Conservation (phyloP, 2,888 invertebrate genomes). For the Chouioia cunea region DNA sequence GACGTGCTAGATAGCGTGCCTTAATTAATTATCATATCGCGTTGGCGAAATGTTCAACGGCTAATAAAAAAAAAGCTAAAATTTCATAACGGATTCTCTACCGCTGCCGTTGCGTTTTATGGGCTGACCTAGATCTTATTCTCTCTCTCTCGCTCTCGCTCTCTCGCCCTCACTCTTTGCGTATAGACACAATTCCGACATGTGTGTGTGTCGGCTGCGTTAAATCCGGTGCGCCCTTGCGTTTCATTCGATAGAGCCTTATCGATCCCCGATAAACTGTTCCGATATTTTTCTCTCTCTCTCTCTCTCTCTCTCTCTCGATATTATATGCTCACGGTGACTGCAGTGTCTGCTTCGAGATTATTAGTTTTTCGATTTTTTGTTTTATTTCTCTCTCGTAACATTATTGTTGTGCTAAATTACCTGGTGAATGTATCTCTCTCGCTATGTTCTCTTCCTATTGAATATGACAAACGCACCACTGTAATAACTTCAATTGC, state of each 20-base stretch:
- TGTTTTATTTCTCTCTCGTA: background rate
- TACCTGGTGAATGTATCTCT: too few species aligned
- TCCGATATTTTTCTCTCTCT: conserved; percentile 2
- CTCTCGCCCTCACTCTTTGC: too few species aligned
- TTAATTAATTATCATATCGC: conserved; percentile 21
- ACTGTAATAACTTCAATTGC: too few species aligned
- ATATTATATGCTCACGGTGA: too few species aligned
- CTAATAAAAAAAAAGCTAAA: conserved; percentile 2
- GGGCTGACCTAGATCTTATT: conserved; percentile 34
- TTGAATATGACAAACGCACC: too few species aligned
- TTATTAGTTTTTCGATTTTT: background rate
- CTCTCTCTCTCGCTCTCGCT: background rate
- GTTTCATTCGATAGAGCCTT: conserved; percentile 24
- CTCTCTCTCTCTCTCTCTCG: too few species aligned
- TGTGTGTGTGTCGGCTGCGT: conserved; percentile 3
- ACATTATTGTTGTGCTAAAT: too few species aligned
- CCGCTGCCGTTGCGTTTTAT: conserved; percentile 24
- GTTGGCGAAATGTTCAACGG: background rate
- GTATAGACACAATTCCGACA: too few species aligned
- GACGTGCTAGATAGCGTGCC: conserved; percentile 19
- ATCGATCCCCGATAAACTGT: conserved; percentile 30
- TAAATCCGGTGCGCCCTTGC: conserved; percentile 16
- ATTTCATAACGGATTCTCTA: conserved; percentile 21
- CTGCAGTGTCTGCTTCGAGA: background rate
- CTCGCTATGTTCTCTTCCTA: too few species aligned